Base-by-base conservation (phyloP, 2,888 invertebrate species). In the Drosophila lutescens region DNA sequence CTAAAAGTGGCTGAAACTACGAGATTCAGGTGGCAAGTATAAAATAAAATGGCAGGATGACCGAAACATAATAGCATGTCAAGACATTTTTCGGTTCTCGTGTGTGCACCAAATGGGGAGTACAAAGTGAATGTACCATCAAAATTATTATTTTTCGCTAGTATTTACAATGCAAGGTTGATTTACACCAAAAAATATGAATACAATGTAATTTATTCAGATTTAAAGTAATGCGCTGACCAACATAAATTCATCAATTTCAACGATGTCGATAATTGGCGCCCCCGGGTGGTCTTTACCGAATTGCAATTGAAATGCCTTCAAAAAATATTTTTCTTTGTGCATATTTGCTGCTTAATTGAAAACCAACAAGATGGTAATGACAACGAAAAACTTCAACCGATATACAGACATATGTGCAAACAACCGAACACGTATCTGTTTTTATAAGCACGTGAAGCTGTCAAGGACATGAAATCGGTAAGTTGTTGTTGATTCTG, bases 301-400 rank as follows among this genome's bases (percentile, higher is more conserved):
- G 8, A n/a, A 36, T 8, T 26, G 30, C 50, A 58, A 50, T 4
- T 10, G 50, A 32, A 62, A 34, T 32, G 58, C 15, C 12, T 58
- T 59, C 13, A 8, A 47, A 59, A 17, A 57, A 61, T 62, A 41
- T 62, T 62, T 32, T 32, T 15, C 30, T 20, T 26, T 6, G 41
- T 41, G 32, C 13, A 47, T 32, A 58, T 58, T 58, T 47, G 15
- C 12, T 23, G 62, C 30, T 59, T 59, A 62, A 62, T 62, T 59
- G 60, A 62, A 62, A 62, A 59, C 32, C 62, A 62, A 62, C 62
- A 59, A 62, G 59, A 62, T 62, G 62, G 32, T 62, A 49, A 62
- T 62, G 62, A 59, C 59, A 59, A 34, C 17, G 23, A 32, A 47
- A 56, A 59, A 34, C 59, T 34, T 30, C 10, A 23, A 12, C 5